These are phyloP conservation scores for Stigmatopora argus DNA, from an alignment of 2,113 vertebrate species.

Conservation along the genomic window DNA sequence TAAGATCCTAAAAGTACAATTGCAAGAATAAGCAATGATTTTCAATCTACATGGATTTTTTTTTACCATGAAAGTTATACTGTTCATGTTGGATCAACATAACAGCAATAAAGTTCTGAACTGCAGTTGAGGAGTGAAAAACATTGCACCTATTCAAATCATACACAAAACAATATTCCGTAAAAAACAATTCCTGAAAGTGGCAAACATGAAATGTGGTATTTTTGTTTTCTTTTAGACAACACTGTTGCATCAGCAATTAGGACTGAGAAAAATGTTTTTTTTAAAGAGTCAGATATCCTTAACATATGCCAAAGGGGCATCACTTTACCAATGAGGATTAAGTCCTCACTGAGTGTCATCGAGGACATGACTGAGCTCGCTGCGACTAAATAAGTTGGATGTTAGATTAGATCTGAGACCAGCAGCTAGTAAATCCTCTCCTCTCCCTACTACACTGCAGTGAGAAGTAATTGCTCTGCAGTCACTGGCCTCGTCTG, in stretches of 20 bases:
- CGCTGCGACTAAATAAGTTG: slow-evolving; percentile 38
- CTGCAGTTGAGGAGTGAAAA: background rate
- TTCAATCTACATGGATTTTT: background rate
- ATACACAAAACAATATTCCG: background rate
- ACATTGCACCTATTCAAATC: background rate
- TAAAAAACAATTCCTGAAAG: too few species aligned
- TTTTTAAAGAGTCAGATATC: background rate
- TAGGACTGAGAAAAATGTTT: background rate
- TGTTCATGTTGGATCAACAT: background rate
- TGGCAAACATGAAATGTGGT: background rate
- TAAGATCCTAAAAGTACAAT: too few species aligned
- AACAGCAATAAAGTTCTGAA: background rate
- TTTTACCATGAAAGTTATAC: background rate
- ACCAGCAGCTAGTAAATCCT: slow-evolving; percentile 58
- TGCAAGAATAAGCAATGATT: background rate
- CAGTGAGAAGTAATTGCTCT: slow-evolving; percentile 24
- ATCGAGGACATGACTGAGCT: slow-evolving; percentile 25
- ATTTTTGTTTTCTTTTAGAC: background rate
- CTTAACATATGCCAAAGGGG: background rate
- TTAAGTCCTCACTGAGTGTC: slow-evolving; percentile 22
- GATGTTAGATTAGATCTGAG: slow-evolving; percentile 51
- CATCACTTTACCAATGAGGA: slow-evolving; percentile 1
- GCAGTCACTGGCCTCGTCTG: slow-evolving; percentile 22
- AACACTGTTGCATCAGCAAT: too few species aligned
- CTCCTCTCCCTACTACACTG: slow-evolving; percentile 24